Evolutionary conservation across 2,888 invertebrate genomes (phyloP), one percentile per base, ranked within the genome.

Genomic region (Dryadula phaetusa): DNA sequence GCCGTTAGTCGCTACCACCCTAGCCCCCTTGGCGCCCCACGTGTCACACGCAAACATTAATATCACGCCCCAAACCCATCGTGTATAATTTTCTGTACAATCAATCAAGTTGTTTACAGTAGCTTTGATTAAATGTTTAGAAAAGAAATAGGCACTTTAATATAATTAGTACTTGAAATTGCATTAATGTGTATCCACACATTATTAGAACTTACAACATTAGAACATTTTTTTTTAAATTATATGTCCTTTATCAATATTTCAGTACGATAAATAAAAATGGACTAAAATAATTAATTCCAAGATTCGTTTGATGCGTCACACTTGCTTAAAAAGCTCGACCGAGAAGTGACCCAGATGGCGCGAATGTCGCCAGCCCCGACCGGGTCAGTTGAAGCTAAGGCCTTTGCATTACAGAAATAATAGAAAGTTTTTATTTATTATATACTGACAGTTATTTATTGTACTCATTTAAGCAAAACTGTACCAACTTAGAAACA

Each of bases 41-140:
- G 85, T 86, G 84, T 81, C 79, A 83, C 90, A 90, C 91, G 91
- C 92, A 85, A 91, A 84, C 92, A 90, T 91, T 89, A 90, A 91
- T 90, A 82, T 85, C 76, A 72, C 75, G 72, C 79, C 78, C 80
- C 77, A 82, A 87, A 84, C 86, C 83, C 83, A 82, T 79, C 82
- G 80, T 76, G 71, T 76, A 67, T 79, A 81, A 82, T 83, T 84
- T 79, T 73, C 77, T 78, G 73, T 77, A 74, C 77, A 76, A 79
- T 83, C 78, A 82, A 77, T 75, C 73, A 52, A 73, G 74, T 71
- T 78, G 79, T 80, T 81, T 80, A 78, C 79, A 81, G 76, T 64
- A 71, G 66, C 74, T 71, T 74, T 69, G 8, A 56, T 40, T 56
- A 5, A 56, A 16, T 37, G 10, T 40, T 22, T 22, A 22, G 22